phyloP scores from a whole-genome alignment of 2,888 invertebrate species.

The Ptycholaimellus sp. region DNA sequence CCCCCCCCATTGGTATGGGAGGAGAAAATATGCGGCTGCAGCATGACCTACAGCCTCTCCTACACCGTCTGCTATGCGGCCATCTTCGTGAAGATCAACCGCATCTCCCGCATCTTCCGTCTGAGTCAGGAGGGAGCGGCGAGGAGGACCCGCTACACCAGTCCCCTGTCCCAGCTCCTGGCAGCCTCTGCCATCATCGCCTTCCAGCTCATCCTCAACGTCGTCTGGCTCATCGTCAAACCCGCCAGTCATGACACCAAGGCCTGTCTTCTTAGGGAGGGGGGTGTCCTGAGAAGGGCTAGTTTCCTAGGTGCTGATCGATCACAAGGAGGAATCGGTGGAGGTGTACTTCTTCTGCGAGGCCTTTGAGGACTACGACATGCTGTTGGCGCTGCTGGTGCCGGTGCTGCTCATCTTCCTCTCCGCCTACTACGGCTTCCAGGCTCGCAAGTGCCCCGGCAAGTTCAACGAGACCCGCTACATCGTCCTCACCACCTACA shows the following conservation, averaged over 20 bases:
- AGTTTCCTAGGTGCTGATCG: constrained; percentile 2
- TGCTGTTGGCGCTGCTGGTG: constrained; percentile 42
- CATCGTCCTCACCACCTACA: constrained; percentile 53
- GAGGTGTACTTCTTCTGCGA: constrained; percentile 38
- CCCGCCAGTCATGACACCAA: too few species aligned
- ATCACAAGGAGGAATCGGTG: constrained; percentile 29
- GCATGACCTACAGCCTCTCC: constrained; percentile 32
- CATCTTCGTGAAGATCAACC: constrained; percentile 45
- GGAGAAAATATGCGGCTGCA: too few species aligned
- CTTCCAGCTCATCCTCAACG: constrained; percentile 11
- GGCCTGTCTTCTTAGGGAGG: too few species aligned
- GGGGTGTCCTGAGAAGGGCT: too few species aligned
- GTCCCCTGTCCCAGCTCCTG: constrained; percentile 43
- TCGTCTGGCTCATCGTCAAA: constrained; percentile 42
- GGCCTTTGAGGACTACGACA: constrained; percentile 43
- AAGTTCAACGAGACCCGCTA: constrained; percentile 55
- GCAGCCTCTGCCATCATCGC: constrained; percentile 16
- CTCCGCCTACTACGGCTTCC: constrained; percentile 49
- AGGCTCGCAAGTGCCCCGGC: constrained; percentile 45
- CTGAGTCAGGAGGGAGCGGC: not conserved
- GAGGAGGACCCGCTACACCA: constrained; percentile 30
- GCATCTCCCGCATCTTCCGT: constrained; percentile 42
- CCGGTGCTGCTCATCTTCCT: constrained; percentile 47
- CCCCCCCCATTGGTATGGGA: too few species aligned
- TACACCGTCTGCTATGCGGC: constrained; percentile 46